These are phyloP conservation scores for Papilio helenus DNA, from an alignment of 1,140 invertebrate genomes.

Conservation along the genomic window DNA sequence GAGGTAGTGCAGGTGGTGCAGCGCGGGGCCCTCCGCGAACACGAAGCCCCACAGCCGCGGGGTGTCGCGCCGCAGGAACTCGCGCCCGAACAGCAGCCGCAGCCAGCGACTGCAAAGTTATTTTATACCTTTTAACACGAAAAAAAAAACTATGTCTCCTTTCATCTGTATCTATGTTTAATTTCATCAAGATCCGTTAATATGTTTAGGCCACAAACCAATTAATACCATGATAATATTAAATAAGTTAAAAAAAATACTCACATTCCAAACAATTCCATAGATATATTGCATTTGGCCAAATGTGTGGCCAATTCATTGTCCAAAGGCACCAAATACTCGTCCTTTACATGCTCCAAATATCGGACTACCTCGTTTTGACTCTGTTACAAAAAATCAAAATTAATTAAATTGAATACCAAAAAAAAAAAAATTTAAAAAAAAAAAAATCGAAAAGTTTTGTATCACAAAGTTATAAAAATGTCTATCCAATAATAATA, in stretches of 20 bases:
- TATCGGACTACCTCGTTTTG: slow-evolving; percentile 86
- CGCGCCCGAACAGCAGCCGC: slow-evolving; percentile 90
- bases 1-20: slow-evolving; percentile 89
- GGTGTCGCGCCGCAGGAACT: slow-evolving; percentile 90
- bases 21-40: slow-evolving; percentile 88
- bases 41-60: slow-evolving; percentile 91
- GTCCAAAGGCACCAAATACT: slow-evolving; percentile 86
- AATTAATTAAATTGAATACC: no score
- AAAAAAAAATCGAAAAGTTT: no score
- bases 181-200: no score
- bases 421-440: no score
- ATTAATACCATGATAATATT: no score
- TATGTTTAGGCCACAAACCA: no score
- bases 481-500: no score
- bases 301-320: slow-evolving; percentile 87
- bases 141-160: no score
- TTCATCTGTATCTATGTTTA: no score
- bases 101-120: slow-evolving; percentile 91
- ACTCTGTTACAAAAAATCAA: slow-evolving; percentile 54
- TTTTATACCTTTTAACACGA: no score
- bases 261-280: slow-evolving; percentile 93
- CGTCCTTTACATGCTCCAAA: slow-evolving; percentile 87
- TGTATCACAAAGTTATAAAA: no score
- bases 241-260: no score
- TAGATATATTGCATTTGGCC: slow-evolving; percentile 87